A percentile compares a stretch with the other conserved stretches of the same genome.
Evolutionary conservation across 2,797 vertebrate species (phyloP).

Genomic region (Gymnopithys bicolor): DNA sequence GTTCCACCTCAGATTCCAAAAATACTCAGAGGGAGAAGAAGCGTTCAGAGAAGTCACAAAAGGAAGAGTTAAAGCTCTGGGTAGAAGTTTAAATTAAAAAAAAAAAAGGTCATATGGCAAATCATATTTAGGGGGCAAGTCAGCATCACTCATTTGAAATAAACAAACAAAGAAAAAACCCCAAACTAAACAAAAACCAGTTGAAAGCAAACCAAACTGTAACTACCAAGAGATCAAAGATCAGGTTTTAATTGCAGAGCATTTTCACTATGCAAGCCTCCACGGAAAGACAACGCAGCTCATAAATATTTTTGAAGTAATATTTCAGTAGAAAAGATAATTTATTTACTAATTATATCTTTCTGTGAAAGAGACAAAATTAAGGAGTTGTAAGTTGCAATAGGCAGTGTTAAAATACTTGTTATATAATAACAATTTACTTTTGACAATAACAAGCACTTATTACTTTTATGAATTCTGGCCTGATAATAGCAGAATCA

Average conservation of each 20-base stretch:
- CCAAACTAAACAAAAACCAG: background rate
- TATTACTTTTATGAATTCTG: conserved; percentile 76
- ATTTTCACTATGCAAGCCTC: conserved; percentile 51
- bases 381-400: conserved; percentile 71
- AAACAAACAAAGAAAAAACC: background rate
- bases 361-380: conserved; percentile 69
- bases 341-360: conserved; percentile 79
- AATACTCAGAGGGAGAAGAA: background rate
- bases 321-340: conserved; percentile 74
- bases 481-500: conserved; percentile 73
- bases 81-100: background rate
- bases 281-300: conserved; percentile 59
- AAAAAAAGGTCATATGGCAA: background rate
- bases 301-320: conserved; percentile 73
- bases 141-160: background rate
- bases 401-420: conserved; percentile 71
- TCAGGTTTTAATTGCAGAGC: conserved; percentile 65
- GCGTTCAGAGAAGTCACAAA: background rate
- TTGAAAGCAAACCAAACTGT: conserved; percentile 35
- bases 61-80: background rate
- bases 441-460: conserved; percentile 74
- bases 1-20: conserved; percentile 3
- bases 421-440: conserved; percentile 74
- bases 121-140: background rate
- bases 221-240: conserved; percentile 65